Evolutionary conservation across 2,888 invertebrate species (phyloP), one percentile per base, ranked within the genome.

Genomic region (Biston betularia): DNA sequence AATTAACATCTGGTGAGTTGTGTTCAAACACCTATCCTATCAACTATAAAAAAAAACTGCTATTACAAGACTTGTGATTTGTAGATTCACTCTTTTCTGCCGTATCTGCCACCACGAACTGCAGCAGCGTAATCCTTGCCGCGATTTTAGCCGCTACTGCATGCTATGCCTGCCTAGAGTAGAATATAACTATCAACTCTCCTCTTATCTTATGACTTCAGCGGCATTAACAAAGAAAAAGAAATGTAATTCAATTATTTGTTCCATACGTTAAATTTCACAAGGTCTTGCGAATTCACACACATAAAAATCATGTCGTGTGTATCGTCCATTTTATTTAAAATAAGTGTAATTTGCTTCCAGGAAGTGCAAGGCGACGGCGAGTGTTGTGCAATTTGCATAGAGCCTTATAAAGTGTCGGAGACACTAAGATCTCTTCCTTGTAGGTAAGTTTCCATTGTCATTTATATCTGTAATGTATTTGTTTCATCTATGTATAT

Each of bases 381-480:
- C 76, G 98, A 98, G 87, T 98, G 98, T 84, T 99, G 98, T 91
- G 98, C 98, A 71, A 97, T 99, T 74, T 99, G 98, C 90, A 98
- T 99, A 86, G 98, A 99, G 89, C 96, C 97, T 6, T 99, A 98
- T 90, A 97, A 97, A 93, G 95, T 96, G 62, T 96, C 97, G 10
- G 98, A 98, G 89, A 96, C 97, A 50, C 95, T 98, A 68, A 93
- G 98, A 86, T 97, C 97, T 83, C 94, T 99, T 81, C 98, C 98
- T 69, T 98, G 98, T 96, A 97, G 96, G 98, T 98, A 88, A 95
- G 90, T 84, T 40, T 14, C 45, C 35, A n/a, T 3, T 34, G 0
- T 14, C 14, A 34, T 50, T n/a, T 38, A 38, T 9, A 8, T 35
- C 1, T 52, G 7, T 14, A 12, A 14, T 9, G 12, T 15, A 6